Percentiles rank a stretch among this genome's conserved stretches.
Evolutionary conservation across 2,888 invertebrate species (phyloP).

Genomic region (Agrypnus murinus): DNA sequence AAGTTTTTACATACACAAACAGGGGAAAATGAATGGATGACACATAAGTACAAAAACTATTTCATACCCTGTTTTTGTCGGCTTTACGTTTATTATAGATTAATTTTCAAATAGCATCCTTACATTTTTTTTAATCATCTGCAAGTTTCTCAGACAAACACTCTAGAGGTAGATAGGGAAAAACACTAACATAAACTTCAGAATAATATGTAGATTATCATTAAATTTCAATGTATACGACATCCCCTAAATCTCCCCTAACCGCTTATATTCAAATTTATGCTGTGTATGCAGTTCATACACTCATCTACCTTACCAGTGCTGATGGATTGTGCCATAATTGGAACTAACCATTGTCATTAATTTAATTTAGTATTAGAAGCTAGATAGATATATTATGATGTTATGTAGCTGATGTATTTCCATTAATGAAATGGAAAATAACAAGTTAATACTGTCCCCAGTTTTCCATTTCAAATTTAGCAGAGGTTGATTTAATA

Average conservation of each 20-base stretch:
- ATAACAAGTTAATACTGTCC: too few relatives aligned
- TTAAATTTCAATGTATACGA: constrained; percentile 14
- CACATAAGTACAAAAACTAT: neutral
- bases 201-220: constrained; percentile 21
- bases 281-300: constrained; percentile 11
- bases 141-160: too few relatives aligned
- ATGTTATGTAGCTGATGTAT: too few relatives aligned
- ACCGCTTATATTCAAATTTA: constrained; percentile 17
- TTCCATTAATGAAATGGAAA: too few relatives aligned
- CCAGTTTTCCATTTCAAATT: too few relatives aligned
- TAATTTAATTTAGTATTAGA: too few relatives aligned
- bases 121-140: too few relatives aligned
- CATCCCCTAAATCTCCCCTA: constrained; percentile 21
- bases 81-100: too few relatives aligned
- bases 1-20: constrained; percentile 3
- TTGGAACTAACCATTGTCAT: neutral
- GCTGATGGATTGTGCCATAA: constrained; percentile 4
- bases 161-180: too few relatives aligned
- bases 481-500: neutral
- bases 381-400: too few relatives aligned
- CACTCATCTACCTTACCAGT: neutral
- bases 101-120: too few relatives aligned
- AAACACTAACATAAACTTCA: constrained; percentile 14
- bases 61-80: too few relatives aligned
- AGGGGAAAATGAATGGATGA: constrained; percentile 1